Evolutionary conservation across 2,113 vertebrate species (phyloP).

Genomic region (Neomonachus schauinslandi): DNA sequence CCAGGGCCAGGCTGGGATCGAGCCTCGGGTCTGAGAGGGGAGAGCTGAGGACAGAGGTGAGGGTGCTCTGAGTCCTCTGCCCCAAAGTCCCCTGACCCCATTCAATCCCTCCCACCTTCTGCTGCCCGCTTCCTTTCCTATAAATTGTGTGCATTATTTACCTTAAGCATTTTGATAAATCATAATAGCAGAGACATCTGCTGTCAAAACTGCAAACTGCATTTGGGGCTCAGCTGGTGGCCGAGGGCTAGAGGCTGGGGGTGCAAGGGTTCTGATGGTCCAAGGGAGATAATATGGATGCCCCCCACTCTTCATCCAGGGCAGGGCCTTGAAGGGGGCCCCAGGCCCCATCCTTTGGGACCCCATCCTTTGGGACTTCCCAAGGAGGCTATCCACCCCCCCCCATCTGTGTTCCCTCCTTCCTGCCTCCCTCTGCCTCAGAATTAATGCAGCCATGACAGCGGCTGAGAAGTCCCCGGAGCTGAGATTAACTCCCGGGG

Average conservation of each 20-base stretch:
- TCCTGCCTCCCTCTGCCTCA: slow-evolving; percentile 67
- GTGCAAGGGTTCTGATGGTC: not conserved
- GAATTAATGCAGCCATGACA: slow-evolving; percentile 75
- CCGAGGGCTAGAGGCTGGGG: not conserved
- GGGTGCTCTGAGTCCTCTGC: not conserved
- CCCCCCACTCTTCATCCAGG: not conserved
- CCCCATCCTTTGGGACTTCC: slow-evolving; percentile 24
- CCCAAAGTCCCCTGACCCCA: not conserved
- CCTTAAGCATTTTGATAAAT: slow-evolving; percentile 91
- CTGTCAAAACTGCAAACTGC: slow-evolving; percentile 92
- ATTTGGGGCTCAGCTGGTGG: slow-evolving; percentile 79
- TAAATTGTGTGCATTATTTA: slow-evolving; percentile 90
- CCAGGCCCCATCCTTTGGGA: slow-evolving; percentile 23
- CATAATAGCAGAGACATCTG: slow-evolving; percentile 93
- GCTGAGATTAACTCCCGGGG: slow-evolving; percentile 80
- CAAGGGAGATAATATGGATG: fast-evolving
- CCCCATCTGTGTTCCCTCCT: not conserved
- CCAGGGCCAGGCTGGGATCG: slow-evolving; percentile 26
- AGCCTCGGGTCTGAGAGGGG: not conserved
- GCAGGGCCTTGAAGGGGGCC: slow-evolving; percentile 1
- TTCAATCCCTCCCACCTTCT: not conserved
- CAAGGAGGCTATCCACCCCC: not conserved
- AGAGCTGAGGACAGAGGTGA: not conserved
- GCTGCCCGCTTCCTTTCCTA: slow-evolving; percentile 63
- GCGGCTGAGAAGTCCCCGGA: slow-evolving; percentile 72